A percentile compares a stretch with the other conserved stretches of the same genome.
These are phyloP conservation scores for Halcyon leucocephala DNA, from an alignment of 2,797 vertebrate genomes.

Conservation along the genomic window DNA sequence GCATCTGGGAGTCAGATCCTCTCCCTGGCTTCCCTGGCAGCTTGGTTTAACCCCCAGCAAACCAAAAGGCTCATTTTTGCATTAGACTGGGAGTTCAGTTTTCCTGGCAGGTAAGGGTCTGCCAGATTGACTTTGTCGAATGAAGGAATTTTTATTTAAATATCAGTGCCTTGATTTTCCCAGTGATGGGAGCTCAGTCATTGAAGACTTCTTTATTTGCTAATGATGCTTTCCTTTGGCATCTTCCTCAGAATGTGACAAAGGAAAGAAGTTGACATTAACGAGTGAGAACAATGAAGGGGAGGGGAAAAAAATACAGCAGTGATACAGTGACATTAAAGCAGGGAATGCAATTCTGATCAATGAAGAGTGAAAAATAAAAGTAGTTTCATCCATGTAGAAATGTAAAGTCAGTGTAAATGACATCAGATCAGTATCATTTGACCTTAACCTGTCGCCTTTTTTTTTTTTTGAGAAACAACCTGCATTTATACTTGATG, in stretches of 20 bases:
- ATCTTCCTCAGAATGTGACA: neutral
- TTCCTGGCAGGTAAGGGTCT: slow-evolving; percentile 45
- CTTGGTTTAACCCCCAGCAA: slow-evolving; percentile 66
- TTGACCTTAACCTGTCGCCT: neutral
- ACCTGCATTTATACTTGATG: neutral
- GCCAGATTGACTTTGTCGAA: slow-evolving; percentile 36
- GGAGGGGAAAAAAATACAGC: neutral
- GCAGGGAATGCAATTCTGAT: neutral
- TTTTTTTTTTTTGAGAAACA: neutral
- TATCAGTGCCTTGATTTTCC: slow-evolving; percentile 49
- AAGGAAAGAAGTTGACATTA: neutral
- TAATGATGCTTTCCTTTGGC: neutral
- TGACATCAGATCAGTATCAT: neutral
- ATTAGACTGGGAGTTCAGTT: slow-evolving; percentile 38
- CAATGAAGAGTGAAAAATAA: neutral
- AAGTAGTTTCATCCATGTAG: neutral
- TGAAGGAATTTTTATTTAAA: slow-evolving; percentile 60
- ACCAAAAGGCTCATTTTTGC: slow-evolving; percentile 52
- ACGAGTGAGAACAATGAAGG: neutral
- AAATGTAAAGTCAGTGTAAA: neutral
- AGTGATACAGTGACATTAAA: neutral
- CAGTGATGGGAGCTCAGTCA: neutral
- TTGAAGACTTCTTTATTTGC: neutral
- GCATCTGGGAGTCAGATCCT: slow-evolving; percentile 75
- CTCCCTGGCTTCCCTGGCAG: slow-evolving; percentile 64